Base-by-base conservation (phyloP, 1,140 invertebrate species). In the Drosophila simulans region DNA sequence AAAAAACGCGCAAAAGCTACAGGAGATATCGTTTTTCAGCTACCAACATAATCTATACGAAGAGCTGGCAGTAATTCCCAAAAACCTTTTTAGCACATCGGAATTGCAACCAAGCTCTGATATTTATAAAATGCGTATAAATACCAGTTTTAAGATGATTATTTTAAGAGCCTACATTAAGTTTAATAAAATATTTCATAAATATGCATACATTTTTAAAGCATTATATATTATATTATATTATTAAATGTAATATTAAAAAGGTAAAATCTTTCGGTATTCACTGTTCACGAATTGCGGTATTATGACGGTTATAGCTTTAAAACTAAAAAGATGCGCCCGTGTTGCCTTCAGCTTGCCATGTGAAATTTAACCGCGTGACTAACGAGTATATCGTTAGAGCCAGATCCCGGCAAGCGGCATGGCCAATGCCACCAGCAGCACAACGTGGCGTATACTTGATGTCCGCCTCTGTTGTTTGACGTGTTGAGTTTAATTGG, bases 401-500 rank as follows among this genome's bases (percentile, higher is more conserved):
- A 75, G 74, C 55, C 63, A 66, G 46, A 63, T 53, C 63, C 66
- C 22, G 59, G 48, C 73, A 51, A 75, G 43, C 72, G 53, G 68
- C 72, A 72, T 68, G 78, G 76, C 60, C 74, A 77, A 77, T 77
- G 74, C 64, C 74, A 66, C 31, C 58, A 49, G 22, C 42, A 48
- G 46, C 62, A 60, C 53, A 76, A 68, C 82, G 73, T 82, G 74
- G 64, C 82, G 82, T 78, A 84, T 84, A 86, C 78, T 86, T 86
- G 82, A 86, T 63, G 78, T 78, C 74, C 59, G 60, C 64, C 51
- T 54, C 64, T 86, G 82, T 88, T 86, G 83, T 82, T 88, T 86
- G 82, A 88, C 82, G 82, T 82, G 82, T 86, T 79, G 82, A 86
- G 82, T 86, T 86, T 86, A 86, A 86, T 86, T 86, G 83, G 82